Conservation (phyloP, 2,797 vertebrate genomes). For the Sebastes aleutianus region DNA sequence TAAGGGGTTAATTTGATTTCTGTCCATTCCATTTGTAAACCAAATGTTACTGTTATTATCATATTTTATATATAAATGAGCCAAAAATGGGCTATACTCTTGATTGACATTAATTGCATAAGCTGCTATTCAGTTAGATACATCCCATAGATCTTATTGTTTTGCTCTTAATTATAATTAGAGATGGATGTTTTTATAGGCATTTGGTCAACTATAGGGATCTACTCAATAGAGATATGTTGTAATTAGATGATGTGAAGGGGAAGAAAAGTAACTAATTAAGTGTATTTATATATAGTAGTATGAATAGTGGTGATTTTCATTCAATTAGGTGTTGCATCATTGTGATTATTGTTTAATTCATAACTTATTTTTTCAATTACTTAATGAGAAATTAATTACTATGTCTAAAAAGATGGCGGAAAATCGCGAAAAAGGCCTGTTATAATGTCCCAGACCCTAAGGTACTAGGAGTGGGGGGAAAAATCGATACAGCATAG, state of each 20-base stretch:
- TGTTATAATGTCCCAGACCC: neutral
- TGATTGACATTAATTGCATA: neutral
- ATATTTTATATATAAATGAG: neutral
- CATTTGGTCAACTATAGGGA: neutral
- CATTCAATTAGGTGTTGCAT: neutral
- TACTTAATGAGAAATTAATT: neutral
- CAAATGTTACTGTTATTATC: neutral
- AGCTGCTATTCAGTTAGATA: neutral
- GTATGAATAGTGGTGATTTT: neutral
- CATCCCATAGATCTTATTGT: neutral
- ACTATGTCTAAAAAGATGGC: neutral
- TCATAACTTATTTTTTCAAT: neutral
- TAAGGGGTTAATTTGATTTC: conserved; percentile 4
- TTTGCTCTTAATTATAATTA: neutral
- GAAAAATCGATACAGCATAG: no score
- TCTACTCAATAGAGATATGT: neutral
- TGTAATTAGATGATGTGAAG: neutral
- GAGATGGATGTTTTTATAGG: neutral
- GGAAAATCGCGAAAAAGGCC: neutral
- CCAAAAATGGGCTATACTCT: no score
- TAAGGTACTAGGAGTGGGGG: neutral
- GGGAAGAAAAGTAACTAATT: neutral
- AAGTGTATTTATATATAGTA: neutral
- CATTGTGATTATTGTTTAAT: neutral
- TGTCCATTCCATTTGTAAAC: neutral